Base-by-base conservation (phyloP, 2,113 vertebrate genomes). In the Misgurnus anguillicaudatus region DNA sequence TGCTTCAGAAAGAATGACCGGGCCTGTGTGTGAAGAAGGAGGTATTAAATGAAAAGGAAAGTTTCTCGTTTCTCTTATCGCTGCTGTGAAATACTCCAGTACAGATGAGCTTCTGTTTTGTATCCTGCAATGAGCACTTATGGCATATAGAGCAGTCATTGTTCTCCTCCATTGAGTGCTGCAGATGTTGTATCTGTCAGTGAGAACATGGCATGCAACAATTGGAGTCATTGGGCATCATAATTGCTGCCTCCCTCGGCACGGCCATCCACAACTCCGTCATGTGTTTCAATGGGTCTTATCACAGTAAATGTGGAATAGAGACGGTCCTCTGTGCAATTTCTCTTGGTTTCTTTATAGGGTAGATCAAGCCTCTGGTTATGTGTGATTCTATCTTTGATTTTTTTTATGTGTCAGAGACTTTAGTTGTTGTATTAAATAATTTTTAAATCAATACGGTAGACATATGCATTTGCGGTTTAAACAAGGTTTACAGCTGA, bases 61-160 rank as follows among this genome's bases (percentile, higher is more conserved):
- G 24, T 31, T 31, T 31, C 1, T 73, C n/a, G 51, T 31, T 75
- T 69, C 76, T 73, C 68, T 78, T n/a, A 79, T 81, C 75, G 51
- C 55, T 71, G 16, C 68, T 64, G 67, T 77, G 57, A 79, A 84
- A 69, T 75, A 31, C n/a, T 80, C 21, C 45, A 71, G 67, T 47
- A 77, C 73, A 83, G 73, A 83, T 48, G 53, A 77, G 67, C 73
- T 75, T 80, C 74, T 83, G 78, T 80, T 72, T 53, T 58, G 62
- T 47, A 31, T 79, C 41, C 78, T 65, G 64, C 24, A 16, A 42
- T 31, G 67, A 77, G 75, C 62, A 66, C 67, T 53, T 45, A 42
- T 21, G 6, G 36, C 67, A 72, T 53, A 79, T 45, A 81, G 71
- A 75, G 75, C 19, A 41, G 36, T 17, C 38, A 57, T 85, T 85